Evolutionary conservation across 2,888 invertebrate genomes (phyloP).

Genomic region (Ceratothoa steindachneri): DNA sequence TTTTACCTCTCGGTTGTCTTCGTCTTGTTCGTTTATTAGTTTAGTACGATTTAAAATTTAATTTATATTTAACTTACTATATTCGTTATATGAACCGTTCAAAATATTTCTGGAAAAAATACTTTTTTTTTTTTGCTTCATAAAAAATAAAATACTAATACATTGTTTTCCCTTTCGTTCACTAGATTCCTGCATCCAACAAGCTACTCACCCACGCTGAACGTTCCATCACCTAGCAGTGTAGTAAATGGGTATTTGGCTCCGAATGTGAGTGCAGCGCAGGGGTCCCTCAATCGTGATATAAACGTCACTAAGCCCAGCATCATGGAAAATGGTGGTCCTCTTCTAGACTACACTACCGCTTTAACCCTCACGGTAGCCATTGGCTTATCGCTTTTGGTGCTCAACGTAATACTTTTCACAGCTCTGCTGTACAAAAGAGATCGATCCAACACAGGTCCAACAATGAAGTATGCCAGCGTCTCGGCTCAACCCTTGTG

Average conservation of each 20-base stretch:
- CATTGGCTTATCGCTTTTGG: constrained; percentile 44
- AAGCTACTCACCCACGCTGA: not conserved
- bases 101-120: too few species aligned
- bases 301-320: constrained; percentile 19
- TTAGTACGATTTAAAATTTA: too few species aligned
- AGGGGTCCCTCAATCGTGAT: constrained; percentile 23
- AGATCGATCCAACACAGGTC: constrained; percentile 28
- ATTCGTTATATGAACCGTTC: too few species aligned
- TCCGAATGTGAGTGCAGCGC: constrained; percentile 45
- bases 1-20: too few species aligned
- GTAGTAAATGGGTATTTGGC: constrained; percentile 7
- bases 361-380: constrained; percentile 45
- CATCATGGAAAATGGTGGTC: constrained; percentile 1
- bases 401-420: constrained; percentile 44
- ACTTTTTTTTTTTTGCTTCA: too few species aligned
- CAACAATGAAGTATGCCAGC: constrained; percentile 45
- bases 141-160: too few species aligned
- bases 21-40: too few species aligned
- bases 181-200: constrained; percentile 1
- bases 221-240: not conserved
- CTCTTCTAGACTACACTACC: constrained; percentile 43
- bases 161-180: too few species aligned
- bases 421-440: constrained; percentile 41
- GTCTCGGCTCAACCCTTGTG: constrained; percentile 43
- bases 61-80: too few species aligned